These are phyloP conservation scores for Acleris laterana DNA, from an alignment of 2,888 invertebrate species.

Conservation along the genomic window DNA sequence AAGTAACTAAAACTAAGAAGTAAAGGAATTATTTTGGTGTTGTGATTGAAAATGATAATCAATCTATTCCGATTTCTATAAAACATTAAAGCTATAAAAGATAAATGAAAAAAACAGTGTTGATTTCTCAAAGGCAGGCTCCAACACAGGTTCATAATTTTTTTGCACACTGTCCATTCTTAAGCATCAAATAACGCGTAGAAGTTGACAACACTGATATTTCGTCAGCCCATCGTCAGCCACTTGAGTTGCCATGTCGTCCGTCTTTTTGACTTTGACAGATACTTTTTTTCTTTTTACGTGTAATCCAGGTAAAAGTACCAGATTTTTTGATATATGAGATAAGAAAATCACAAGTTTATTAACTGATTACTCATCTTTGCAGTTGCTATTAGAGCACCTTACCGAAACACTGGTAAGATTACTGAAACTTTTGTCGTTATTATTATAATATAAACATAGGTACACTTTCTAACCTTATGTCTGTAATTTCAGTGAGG, in stretches of 20 bases:
- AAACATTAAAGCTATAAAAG: too few species aligned
- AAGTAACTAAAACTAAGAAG: too few species aligned
- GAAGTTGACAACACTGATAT: constrained; percentile 46
- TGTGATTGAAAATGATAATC: too few species aligned
- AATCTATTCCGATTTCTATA: too few species aligned
- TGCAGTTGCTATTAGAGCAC: constrained; percentile 1
- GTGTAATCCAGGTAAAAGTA: constrained; percentile 42
- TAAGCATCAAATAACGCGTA: constrained; percentile 46
- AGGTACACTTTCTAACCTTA: constrained; percentile 43
- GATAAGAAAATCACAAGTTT: constrained; percentile 8
- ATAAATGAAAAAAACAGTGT: too few species aligned
- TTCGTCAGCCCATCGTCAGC: too few species aligned
- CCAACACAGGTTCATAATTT: too few species aligned
- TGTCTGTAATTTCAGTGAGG: constrained; percentile 17
- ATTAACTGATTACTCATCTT: neutral
- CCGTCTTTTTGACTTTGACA: too few species aligned
- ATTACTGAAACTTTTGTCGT: constrained; percentile 13
- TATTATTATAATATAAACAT: constrained; percentile 16
- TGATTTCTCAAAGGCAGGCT: too few species aligned
- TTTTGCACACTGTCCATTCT: neutral
- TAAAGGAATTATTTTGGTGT: too few species aligned
- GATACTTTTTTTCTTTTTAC: constrained; percentile 43
- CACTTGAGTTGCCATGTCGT: constrained; percentile 28
- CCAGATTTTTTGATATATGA: constrained; percentile 18
- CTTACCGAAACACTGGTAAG: constrained; percentile 4